Evolutionary conservation across 2,113 vertebrate species (phyloP).

Genomic region (Mellivora capensis): DNA sequence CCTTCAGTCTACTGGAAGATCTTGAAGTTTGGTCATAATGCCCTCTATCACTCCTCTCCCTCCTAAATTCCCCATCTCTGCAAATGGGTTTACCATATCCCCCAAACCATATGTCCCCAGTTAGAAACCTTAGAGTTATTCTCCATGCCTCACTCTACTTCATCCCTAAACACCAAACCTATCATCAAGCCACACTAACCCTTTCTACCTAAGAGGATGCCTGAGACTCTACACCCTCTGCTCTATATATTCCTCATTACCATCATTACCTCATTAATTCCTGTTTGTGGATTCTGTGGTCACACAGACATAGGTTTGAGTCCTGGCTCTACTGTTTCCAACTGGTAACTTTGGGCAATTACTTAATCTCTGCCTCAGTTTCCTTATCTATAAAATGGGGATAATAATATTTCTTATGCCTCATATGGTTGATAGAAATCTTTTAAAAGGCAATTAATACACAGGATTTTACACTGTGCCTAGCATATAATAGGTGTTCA

Average conservation of each 20-base stretch:
- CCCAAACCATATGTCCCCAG: background rate
- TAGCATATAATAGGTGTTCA: background rate
- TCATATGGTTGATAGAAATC: background rate
- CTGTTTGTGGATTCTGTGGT: background rate
- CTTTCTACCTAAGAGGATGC: background rate
- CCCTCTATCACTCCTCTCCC: background rate
- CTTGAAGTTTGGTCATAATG: background rate
- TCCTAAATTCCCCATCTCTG: background rate
- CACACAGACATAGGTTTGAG: background rate
- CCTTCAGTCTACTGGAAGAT: background rate
- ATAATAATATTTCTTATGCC: background rate
- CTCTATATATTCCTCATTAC: background rate
- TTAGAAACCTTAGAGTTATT: background rate
- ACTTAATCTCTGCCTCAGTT: background rate
- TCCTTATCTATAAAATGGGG: background rate
- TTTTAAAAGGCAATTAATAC: background rate
- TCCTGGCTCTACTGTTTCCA: background rate
- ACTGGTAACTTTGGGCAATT: background rate
- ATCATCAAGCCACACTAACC: background rate
- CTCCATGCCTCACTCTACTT: background rate
- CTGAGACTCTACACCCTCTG: background rate
- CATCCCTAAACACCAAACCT: background rate
- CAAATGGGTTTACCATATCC: background rate
- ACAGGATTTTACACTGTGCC: background rate
- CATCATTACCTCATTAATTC: background rate